Conservation (phyloP, 2,888 invertebrate genomes). For the Axea sp. region DNA sequence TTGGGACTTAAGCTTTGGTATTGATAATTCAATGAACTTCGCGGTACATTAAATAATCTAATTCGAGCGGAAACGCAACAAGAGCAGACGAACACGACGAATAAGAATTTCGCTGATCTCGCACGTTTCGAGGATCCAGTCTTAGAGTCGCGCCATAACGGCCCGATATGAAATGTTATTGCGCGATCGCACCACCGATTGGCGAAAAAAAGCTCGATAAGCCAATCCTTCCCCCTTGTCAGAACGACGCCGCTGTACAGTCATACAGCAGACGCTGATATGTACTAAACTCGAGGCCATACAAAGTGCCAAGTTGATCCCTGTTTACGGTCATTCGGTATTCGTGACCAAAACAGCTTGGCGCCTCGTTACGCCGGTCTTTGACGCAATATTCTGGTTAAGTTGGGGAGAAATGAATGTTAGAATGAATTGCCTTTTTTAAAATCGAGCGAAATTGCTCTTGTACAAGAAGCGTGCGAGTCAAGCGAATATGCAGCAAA, state of each 20-base stretch:
- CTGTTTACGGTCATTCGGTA: conserved; percentile 52
- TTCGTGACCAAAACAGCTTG: conserved; percentile 14
- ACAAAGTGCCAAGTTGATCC: conserved; percentile 39
- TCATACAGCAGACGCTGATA: conserved; percentile 33
- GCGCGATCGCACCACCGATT: conserved; percentile 42
- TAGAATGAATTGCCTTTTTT: no score
- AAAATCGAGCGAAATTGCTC: no score
- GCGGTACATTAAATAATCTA: conserved; percentile 44
- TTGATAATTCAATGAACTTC: conserved; percentile 36
- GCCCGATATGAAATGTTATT: conserved; percentile 50
- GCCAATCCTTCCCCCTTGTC: conserved; percentile 9
- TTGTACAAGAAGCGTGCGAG: no score
- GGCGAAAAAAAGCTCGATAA: conserved; percentile 39
- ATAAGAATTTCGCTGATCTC: conserved; percentile 47
- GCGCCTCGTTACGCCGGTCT: conserved; percentile 13
- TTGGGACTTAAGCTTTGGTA: conserved; percentile 28
- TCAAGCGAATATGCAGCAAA: no score
- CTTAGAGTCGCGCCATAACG: conserved; percentile 31
- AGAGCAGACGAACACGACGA: conserved; percentile 32
- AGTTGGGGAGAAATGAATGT: no score
- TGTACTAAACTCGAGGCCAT: conserved; percentile 12
- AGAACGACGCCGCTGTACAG: conserved; percentile 31
- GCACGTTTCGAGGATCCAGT: conserved; percentile 36
- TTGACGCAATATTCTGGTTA: conserved; percentile 12
- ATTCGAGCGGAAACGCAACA: conserved; percentile 23